Evolutionary conservation across 2,888 invertebrate genomes (phyloP).

Genomic region (Nezara viridula): DNA sequence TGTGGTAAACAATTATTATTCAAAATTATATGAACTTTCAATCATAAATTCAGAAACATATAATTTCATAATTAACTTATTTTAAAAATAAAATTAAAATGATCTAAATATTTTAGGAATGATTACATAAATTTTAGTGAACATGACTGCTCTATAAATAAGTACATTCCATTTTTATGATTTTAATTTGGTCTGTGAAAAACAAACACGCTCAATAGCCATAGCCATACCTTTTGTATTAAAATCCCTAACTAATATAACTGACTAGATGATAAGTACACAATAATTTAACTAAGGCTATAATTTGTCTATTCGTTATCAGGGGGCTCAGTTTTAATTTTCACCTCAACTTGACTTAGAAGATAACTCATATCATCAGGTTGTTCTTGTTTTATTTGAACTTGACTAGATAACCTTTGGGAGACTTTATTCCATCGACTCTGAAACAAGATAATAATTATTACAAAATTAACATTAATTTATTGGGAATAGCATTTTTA

Average conservation of each 20-base stretch:
- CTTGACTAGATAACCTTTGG: constrained; percentile 57
- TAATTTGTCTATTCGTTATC: constrained; percentile 62
- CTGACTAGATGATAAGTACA: constrained; percentile 18
- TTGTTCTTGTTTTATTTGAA: constrained; percentile 64
- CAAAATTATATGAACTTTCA: neutral
- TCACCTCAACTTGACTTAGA: constrained; percentile 67
- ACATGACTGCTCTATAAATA: neutral
- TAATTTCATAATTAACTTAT: neutral
- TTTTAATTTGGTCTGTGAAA: neutral
- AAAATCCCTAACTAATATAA: neutral
- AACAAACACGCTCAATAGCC: neutral
- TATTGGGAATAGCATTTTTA: neutral
- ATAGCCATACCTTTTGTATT: neutral
- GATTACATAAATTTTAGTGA: neutral
- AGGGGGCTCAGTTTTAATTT: constrained; percentile 67
- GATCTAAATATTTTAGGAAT: neutral
- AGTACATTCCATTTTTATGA: neutral
- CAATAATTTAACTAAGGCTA: neutral
- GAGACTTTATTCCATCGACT: constrained; percentile 61
- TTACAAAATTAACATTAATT: neutral
- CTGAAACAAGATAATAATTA: constrained; percentile 49
- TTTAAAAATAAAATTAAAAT: neutral
- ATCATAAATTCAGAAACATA: neutral
- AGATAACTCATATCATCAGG: constrained; percentile 66
- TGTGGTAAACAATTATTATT: neutral